Base-by-base conservation (phyloP, 53 echinoderm and acorn worm genomes). In the Echinometra lucunter region DNA sequence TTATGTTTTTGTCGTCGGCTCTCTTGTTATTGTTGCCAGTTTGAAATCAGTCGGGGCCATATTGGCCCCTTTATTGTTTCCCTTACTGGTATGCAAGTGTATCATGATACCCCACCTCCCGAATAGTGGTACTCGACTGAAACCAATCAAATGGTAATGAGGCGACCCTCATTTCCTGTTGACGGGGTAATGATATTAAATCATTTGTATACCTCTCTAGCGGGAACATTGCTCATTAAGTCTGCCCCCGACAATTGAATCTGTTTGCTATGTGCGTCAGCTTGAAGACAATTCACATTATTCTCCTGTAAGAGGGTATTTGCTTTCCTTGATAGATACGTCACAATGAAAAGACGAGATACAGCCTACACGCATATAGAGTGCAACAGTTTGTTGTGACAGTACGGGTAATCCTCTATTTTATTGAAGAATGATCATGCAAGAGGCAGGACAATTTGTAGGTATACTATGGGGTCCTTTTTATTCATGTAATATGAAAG, bases 231-330 rank as follows among this genome's bases (percentile, higher is more conserved):
- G 27, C 85, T 85, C 85, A 83, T 83, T 85, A 85, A 85, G 49
- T n/a, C 35, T 85, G 18, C 49, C 23, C 11, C 58, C 57, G 63
- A 89, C 60, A 58, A 58, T 57, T 40, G 89, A 89, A 37, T 89
- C 23, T 89, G 89, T 89, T 89, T 89, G 60, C 58, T 37, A 10
- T 37, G 60, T 60, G 89, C 60, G 89, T 89, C 89, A 89, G 89
- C 89, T 89, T 89, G 89, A 19, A 21, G 58, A 11, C 49, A 60
- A 58, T 89, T 89, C 60, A 60, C 89, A 89, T 89, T 78, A 78
- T 19, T 78, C 42, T 42, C 78, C 78, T 75, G 42, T 78, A 53
- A 53, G 53, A 53, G 53, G 53, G 30, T 70, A 35, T 35, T 78
- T 78, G 78, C 78, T 21, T 78, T 38, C 37, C 18, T 78, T 78